Conservation (phyloP, 2,113 vertebrate genomes). For the Motacilla tschutschensis region DNA sequence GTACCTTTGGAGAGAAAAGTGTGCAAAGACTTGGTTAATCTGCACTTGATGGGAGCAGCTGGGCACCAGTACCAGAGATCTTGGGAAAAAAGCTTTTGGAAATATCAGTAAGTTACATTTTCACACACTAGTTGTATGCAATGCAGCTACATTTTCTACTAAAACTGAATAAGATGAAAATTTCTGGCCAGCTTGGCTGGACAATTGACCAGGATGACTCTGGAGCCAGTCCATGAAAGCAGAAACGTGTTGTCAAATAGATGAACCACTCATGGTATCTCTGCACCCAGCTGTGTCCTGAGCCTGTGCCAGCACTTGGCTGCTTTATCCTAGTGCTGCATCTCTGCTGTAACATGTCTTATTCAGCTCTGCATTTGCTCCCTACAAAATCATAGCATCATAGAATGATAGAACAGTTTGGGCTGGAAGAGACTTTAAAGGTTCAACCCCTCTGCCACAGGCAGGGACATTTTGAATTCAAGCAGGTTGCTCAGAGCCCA, state of each 20-base stretch:
- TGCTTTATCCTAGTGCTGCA: background rate
- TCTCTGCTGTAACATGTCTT: background rate
- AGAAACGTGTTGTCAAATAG: background rate
- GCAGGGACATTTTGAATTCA: background rate
- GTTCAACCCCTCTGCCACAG: background rate
- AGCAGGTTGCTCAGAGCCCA: background rate
- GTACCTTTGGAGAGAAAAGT: conserved; percentile 76
- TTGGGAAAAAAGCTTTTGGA: background rate
- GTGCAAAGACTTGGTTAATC: background rate
- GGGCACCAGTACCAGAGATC: background rate
- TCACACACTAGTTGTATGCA: background rate
- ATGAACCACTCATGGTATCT: background rate
- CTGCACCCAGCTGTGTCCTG: background rate
- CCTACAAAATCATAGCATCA: background rate
- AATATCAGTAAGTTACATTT: background rate
- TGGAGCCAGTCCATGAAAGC: background rate
- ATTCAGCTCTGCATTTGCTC: background rate
- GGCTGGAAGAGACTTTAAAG: background rate
- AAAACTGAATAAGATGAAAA: background rate
- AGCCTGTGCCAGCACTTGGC: background rate
- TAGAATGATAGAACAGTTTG: background rate
- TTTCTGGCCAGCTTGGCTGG: background rate
- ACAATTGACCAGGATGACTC: accelerated
- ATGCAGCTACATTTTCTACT: background rate
- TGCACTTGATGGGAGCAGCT: background rate